Evolutionary conservation across 2,888 invertebrate species (phyloP).

Genomic region (Dinocampus coccinellae): DNA sequence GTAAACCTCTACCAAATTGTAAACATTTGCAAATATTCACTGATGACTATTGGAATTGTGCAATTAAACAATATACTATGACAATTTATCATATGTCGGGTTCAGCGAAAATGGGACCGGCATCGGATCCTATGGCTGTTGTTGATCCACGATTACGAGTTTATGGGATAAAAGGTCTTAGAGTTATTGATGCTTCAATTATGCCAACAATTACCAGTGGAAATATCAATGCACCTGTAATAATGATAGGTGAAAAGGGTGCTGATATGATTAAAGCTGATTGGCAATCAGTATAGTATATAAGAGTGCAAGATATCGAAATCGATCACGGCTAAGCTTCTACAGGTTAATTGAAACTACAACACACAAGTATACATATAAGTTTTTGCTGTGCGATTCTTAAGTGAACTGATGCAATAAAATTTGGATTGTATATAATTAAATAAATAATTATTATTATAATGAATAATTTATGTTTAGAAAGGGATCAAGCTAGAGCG

Average conservation of each 20-base stretch:
- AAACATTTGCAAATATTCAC: conserved; percentile 82
- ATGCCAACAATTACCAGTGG: conserved; percentile 91
- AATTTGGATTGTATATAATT: too few relatives aligned
- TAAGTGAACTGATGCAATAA: too few relatives aligned
- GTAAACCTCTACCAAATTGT: conserved; percentile 84
- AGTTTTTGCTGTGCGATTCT: too few relatives aligned
- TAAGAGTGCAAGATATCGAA: conserved; percentile 43
- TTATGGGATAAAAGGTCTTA: conserved; percentile 81
- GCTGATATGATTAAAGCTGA: conserved; percentile 84
- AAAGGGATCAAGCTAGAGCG: too few relatives aligned
- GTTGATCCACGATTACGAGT: conserved; percentile 84
- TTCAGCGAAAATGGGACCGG: conserved; percentile 87
- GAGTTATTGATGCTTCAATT: conserved; percentile 89
- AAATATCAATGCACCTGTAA: conserved; percentile 88
- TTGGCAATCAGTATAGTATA: conserved; percentile 71
- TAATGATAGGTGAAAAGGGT: conserved; percentile 91
- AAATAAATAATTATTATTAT: too few relatives aligned
- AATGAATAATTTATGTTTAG: too few relatives aligned
- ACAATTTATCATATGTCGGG: conserved; percentile 90
- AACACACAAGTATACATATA: too few relatives aligned
- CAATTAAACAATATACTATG: conserved; percentile 85
- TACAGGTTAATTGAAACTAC: too few relatives aligned
- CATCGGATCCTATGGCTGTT: conserved; percentile 82
- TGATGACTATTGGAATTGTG: conserved; percentile 91
- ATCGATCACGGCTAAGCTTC: too few relatives aligned